Percentiles rank a stretch among this genome's conserved stretches.
Conservation (phyloP, 2,888 invertebrate species). For the Drosophila rubida region DNA sequence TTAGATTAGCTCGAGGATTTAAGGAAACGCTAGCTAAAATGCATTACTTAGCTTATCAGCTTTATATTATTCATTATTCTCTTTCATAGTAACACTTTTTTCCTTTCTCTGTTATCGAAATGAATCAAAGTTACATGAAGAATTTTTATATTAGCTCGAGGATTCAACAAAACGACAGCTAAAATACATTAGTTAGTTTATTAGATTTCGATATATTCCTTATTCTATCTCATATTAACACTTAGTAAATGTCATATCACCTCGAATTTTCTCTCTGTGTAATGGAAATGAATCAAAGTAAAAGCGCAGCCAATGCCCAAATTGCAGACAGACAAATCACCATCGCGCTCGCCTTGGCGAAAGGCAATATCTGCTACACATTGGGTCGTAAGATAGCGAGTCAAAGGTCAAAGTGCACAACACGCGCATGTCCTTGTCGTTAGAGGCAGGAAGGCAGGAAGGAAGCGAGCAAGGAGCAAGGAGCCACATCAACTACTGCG, state of each 20-base stretch:
- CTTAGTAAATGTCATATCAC: neutral
- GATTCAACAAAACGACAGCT: too few species aligned
- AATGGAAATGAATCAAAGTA: slow-evolving; percentile 40
- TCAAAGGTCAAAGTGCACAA: slow-evolving; percentile 64
- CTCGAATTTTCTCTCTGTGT: slow-evolving; percentile 27
- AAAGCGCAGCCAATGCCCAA: slow-evolving; percentile 49
- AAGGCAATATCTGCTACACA: slow-evolving; percentile 2
- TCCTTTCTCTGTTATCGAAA: too few species aligned
- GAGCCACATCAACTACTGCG: neutral
- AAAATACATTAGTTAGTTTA: too few species aligned
- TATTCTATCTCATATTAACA: neutral
- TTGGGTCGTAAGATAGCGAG: slow-evolving; percentile 12
- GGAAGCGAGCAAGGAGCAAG: neutral
- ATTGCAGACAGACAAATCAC: slow-evolving; percentile 29
- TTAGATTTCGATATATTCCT: too few species aligned
- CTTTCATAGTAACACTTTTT: too few species aligned
- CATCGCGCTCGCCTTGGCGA: neutral
- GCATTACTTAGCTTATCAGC: too few species aligned
- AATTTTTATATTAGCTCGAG: too few species aligned
- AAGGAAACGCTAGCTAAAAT: too few species aligned
- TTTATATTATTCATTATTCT: too few species aligned
- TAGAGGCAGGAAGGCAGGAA: neutral
- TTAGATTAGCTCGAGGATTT: too few species aligned
- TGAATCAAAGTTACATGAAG: too few species aligned
- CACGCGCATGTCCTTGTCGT: slow-evolving; percentile 35